Percentiles rank a stretch among this genome's conserved stretches.
phyloP scores from a whole-genome alignment of 1,140 invertebrate genomes.

The Ganaspis sp. region DNA sequence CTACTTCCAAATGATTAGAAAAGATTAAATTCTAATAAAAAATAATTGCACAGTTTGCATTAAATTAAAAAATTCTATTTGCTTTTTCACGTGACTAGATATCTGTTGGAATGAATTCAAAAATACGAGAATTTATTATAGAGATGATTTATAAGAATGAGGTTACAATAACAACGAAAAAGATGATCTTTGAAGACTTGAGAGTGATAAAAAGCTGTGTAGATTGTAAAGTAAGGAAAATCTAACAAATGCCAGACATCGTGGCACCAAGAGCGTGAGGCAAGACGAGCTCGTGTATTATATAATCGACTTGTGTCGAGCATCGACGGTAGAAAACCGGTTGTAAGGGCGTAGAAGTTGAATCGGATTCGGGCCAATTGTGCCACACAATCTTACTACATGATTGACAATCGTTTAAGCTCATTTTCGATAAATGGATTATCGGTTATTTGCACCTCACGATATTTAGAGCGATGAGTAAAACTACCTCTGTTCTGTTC shows the following conservation, averaged over 20 bases:
- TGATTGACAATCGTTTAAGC: not conserved
- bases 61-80: too few species aligned
- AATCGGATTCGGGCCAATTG: not conserved
- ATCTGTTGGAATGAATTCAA: too few species aligned
- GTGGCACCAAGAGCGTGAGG: constrained; percentile 5
- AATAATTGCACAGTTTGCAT: too few species aligned
- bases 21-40: too few species aligned
- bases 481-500: too few species aligned
- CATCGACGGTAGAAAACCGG: constrained; percentile 18
- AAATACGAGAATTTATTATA: too few species aligned
- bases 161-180: constrained; percentile 9
- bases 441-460: not conserved
- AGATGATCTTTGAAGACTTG: constrained; percentile 12
- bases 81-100: too few species aligned
- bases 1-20: too few species aligned
- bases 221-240: constrained; percentile 17
- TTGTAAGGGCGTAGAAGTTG: constrained; percentile 8
- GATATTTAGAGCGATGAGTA: not conserved
- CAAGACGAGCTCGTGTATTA: not conserved
- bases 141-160: not conserved
- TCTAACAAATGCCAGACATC: constrained; percentile 22
- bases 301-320: not conserved
- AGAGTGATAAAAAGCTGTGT: not conserved
- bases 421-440: constrained; percentile 16
- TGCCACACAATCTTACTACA: not conserved